Percentiles rank a stretch among this genome's conserved stretches.
Conservation (phyloP, 1,140 invertebrate genomes). For the Aleiodes sp. region DNA sequence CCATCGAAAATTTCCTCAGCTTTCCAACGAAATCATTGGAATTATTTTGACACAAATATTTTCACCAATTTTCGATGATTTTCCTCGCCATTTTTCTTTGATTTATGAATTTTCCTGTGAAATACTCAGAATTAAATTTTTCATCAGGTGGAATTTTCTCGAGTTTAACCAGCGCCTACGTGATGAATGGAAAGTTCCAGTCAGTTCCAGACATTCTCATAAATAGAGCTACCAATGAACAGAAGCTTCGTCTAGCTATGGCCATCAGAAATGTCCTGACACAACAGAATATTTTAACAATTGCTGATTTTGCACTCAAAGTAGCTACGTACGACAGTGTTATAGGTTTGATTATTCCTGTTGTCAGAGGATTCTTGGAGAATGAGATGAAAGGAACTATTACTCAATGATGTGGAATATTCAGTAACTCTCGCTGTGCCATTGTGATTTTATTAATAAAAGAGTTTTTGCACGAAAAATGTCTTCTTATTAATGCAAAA, state of each 20-base stretch:
- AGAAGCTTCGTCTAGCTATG: constrained; percentile 33
- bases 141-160: neutral
- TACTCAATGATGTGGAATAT: no score
- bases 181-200: constrained; percentile 32
- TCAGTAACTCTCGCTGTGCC: no score
- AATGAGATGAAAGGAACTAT: neutral
- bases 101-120: no score
- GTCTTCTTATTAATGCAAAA: no score
- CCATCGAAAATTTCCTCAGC: no score
- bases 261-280: constrained; percentile 30
- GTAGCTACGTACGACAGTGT: neutral
- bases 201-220: constrained; percentile 37
- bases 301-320: constrained; percentile 18
- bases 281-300: constrained; percentile 31
- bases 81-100: neutral
- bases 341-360: neutral
- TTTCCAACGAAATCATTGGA: no score
- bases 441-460: no score
- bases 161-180: neutral
- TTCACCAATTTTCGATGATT: neutral
- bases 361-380: neutral
- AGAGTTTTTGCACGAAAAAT: no score
- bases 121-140: neutral
- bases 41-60: neutral
- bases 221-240: constrained; percentile 27